Conservation (phyloP, 2,797 vertebrate species). For the Neosilurus hyrtlii region DNA sequence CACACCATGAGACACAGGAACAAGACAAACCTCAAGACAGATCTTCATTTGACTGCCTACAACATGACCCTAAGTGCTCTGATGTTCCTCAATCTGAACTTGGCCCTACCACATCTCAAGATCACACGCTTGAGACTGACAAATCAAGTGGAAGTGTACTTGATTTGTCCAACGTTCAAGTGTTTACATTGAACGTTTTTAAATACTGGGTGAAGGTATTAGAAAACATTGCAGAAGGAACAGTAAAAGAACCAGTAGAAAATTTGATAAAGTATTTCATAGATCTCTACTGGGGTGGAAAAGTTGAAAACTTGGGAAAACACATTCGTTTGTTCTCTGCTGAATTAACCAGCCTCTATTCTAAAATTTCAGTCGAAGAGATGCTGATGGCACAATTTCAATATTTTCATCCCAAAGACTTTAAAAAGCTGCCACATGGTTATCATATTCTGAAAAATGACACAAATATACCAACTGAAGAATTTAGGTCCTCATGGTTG, state of each 20-base stretch:
- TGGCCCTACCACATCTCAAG: background rate
- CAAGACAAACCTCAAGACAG: background rate
- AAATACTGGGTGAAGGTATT: constrained; percentile 10
- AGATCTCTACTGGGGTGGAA: constrained; percentile 41
- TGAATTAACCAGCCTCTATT: background rate
- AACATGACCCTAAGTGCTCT: background rate
- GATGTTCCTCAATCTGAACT: background rate
- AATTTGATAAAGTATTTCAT: background rate
- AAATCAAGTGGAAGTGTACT: background rate
- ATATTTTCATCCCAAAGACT: background rate
- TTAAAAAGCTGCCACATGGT: background rate
- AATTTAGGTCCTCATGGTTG: constrained; percentile 45
- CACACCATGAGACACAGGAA: background rate
- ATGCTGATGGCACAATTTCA: constrained; percentile 18
- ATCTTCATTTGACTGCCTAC: background rate
- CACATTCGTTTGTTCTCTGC: background rate
- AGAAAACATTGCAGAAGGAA: background rate
- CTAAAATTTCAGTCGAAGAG: background rate
- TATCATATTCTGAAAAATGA: constrained; percentile 26
- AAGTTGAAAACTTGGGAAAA: background rate
- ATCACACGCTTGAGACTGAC: background rate
- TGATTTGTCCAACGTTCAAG: constrained; percentile 26
- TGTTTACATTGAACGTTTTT: constrained; percentile 19
- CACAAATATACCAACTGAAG: background rate
- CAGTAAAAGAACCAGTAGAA: background rate